These are phyloP conservation scores for Drosophila grimshawi DNA, from an alignment of 1,140 invertebrate species.

Conservation along the genomic window DNA sequence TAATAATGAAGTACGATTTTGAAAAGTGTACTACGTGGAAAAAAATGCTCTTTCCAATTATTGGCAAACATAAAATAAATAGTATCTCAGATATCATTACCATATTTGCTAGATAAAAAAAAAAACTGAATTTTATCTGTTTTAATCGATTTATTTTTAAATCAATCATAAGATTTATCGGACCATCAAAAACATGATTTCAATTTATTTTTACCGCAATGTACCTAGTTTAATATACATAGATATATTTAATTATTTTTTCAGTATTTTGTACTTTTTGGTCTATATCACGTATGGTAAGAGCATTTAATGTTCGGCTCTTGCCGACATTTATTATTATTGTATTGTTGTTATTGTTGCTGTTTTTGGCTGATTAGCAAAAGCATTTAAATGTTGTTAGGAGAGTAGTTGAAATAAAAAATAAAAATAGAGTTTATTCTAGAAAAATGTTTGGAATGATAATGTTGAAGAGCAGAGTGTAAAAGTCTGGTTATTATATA, in stretches of 20 bases:
- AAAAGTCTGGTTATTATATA: conserved; percentile 52
- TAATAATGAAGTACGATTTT: conserved; percentile 47
- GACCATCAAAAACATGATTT: background rate
- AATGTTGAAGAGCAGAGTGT: conserved; percentile 48
- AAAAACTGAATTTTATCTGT: background rate
- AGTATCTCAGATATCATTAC: too few species aligned
- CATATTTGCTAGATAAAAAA: background rate
- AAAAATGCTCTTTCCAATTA: conserved; percentile 43
- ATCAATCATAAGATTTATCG: background rate
- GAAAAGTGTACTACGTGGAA: conserved; percentile 23
- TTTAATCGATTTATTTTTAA: background rate
- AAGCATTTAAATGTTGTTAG: conserved; percentile 58
- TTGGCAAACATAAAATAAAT: background rate
- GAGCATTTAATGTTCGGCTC: conserved; percentile 44
- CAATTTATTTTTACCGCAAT: too few species aligned
- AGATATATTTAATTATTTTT: background rate
- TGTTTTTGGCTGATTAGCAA: conserved; percentile 53
- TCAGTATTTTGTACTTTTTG: background rate
- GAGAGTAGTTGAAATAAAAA: conserved; percentile 58
- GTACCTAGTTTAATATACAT: background rate
- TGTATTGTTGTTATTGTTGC: conserved; percentile 19
- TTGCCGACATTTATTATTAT: conserved; percentile 32
- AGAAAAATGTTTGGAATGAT: conserved; percentile 60
- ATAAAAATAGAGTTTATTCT: conserved; percentile 47
- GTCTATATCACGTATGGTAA: conserved; percentile 18